These are phyloP conservation scores for Rhagophthalmus giganteus DNA, from an alignment of 2,888 invertebrate genomes.

Conservation along the genomic window DNA sequence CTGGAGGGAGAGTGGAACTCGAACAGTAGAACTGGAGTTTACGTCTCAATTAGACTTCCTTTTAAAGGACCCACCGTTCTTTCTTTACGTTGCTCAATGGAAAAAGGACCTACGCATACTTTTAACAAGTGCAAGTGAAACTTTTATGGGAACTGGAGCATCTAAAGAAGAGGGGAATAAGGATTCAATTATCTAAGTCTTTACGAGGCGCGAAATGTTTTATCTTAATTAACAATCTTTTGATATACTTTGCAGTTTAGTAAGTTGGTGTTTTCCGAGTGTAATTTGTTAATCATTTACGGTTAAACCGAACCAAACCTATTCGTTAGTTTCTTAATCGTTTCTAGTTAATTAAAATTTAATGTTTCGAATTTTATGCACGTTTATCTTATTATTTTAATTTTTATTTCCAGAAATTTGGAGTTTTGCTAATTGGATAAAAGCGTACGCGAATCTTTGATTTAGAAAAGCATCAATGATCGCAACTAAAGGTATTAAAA, in stretches of 20 bases:
- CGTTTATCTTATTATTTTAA: no score
- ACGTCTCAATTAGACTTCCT: slow-evolving; percentile 5
- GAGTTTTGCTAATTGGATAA: no score
- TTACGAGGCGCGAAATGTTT: slow-evolving; percentile 36
- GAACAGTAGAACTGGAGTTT: slow-evolving; percentile 8
- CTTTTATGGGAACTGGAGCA: background rate
- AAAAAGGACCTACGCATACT: background rate
- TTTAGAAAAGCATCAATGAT: no score
- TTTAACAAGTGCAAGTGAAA: slow-evolving; percentile 1
- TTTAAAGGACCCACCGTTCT: no score
- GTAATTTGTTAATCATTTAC: slow-evolving; percentile 26
- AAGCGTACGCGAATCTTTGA: no score
- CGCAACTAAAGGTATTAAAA: no score
- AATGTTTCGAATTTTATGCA: no score
- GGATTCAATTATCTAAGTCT: slow-evolving; percentile 35
- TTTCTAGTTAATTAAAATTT: no score
- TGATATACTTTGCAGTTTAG: slow-evolving; percentile 33
- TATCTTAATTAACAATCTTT: slow-evolving; percentile 41
- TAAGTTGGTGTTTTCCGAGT: slow-evolving; percentile 19
- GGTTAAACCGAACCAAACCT: no score
- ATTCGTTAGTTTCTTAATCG: no score
- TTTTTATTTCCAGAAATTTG: no score
- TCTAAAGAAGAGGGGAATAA: slow-evolving; percentile 12
- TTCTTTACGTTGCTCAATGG: background rate
- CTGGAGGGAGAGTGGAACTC: slow-evolving; percentile 4